These are phyloP conservation scores for Piaya cayana DNA, from an alignment of 2,113 vertebrate species.

Conservation along the genomic window DNA sequence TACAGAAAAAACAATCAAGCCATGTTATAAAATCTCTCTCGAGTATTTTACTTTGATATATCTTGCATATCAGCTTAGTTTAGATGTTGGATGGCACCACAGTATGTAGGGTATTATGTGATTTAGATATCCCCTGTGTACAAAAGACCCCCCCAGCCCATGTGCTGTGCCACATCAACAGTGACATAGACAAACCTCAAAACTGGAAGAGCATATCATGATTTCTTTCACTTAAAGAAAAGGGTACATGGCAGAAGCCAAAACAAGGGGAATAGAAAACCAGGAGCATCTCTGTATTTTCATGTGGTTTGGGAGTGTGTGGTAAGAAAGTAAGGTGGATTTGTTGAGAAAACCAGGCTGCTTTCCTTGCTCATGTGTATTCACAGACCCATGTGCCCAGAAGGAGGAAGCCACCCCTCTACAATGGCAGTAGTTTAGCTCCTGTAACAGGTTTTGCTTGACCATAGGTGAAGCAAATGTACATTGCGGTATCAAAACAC, in stretches of 20 bases:
- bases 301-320: rapidly evolving
- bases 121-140: background rate
- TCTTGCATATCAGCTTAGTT: background rate
- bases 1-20: background rate
- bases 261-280: background rate
- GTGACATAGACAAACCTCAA: background rate
- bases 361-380: background rate
- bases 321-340: background rate
- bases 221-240: background rate
- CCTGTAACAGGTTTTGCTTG: background rate
- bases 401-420: background rate
- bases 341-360: background rate
- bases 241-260: background rate
- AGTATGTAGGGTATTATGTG: background rate
- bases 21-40: background rate
- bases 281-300: background rate
- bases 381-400: rapidly evolving
- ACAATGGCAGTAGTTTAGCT: background rate
- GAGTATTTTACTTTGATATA: background rate
- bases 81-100: background rate
- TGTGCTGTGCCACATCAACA: background rate
- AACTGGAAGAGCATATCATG: background rate
- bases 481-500: background rate
- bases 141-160: background rate
- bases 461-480: background rate